These are phyloP conservation scores for Onchidella celtica DNA, from an alignment of 2,888 invertebrate genomes.

Conservation along the genomic window DNA sequence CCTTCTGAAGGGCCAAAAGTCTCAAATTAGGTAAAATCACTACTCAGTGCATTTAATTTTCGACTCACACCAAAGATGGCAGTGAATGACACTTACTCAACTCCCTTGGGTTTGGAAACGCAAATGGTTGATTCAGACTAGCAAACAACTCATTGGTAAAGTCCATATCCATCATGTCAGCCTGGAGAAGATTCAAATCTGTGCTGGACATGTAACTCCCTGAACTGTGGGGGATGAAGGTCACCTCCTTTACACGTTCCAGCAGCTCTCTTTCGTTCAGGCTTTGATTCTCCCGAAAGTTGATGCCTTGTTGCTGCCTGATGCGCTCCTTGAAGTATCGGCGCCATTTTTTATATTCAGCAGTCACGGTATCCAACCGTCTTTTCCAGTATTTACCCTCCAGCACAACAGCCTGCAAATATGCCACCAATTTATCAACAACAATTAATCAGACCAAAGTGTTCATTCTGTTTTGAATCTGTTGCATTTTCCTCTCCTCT, in stretches of 20 bases:
- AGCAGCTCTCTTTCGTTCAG: constrained; percentile 59
- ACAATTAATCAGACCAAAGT: too few species aligned
- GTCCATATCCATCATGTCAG: constrained; percentile 77
- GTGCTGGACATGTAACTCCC: constrained; percentile 62
- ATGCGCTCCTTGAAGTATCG: constrained; percentile 49
- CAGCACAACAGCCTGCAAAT: constrained; percentile 92
- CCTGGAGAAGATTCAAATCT: constrained; percentile 61
- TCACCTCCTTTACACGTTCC: constrained; percentile 62
- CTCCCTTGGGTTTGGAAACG: constrained; percentile 97
- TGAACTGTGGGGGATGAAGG: constrained; percentile 49
- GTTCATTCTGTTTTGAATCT: too few species aligned
- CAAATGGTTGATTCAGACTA: constrained; percentile 87
- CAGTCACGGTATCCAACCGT: constrained; percentile 95
- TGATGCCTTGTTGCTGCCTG: constrained; percentile 26
- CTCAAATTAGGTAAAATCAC: too few species aligned
- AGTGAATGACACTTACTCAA: constrained; percentile 87
- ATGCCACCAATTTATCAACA: too few species aligned
- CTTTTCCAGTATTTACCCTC: constrained; percentile 99
- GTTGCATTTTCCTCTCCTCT: too few species aligned
- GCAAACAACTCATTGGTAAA: constrained; percentile 81
- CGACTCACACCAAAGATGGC: too few species aligned
- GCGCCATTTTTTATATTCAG: constrained; percentile 98
- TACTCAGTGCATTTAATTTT: too few species aligned
- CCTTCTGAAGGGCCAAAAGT: too few species aligned
- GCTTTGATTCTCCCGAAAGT: neutral